Conservation (phyloP, 2,797 vertebrate genomes). For the Myotis vivesi region DNA sequence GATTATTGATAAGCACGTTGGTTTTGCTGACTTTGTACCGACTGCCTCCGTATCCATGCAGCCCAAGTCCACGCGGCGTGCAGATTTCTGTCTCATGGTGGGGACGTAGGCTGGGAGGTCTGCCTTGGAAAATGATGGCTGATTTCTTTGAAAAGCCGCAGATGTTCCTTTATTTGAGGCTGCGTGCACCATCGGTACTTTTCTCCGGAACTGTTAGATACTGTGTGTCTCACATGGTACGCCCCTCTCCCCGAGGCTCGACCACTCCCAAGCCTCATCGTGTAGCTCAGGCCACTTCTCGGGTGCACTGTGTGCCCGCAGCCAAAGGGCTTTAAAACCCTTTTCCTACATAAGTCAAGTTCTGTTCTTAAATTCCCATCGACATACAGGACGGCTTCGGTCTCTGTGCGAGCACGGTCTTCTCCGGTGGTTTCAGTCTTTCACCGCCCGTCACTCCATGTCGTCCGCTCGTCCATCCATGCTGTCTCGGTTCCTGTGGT, state of each 20-base stretch:
- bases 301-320: not conserved
- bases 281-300: accelerated
- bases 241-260: no score
- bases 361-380: not conserved
- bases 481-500: not conserved
- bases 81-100: not conserved
- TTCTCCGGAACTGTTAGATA: not conserved
- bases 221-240: no score
- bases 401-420: not conserved
- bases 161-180: not conserved
- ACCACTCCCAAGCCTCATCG: not conserved
- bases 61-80: no score
- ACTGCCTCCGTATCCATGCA: not conserved
- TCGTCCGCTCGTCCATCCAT: accelerated
- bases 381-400: not conserved
- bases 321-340: not conserved
- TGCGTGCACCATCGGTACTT: not conserved
- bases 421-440: not conserved
- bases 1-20: not conserved
- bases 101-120: not conserved
- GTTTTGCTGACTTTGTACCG: not conserved
- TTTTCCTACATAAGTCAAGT: not conserved
- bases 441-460: not conserved
- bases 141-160: not conserved
- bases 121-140: not conserved